Percentiles rank a stretch among this genome's conserved stretches.
Evolutionary conservation across 37 sponge, comb jelly and placozoan species (phyloP).

Genomic region (Halichondria panicea): DNA sequence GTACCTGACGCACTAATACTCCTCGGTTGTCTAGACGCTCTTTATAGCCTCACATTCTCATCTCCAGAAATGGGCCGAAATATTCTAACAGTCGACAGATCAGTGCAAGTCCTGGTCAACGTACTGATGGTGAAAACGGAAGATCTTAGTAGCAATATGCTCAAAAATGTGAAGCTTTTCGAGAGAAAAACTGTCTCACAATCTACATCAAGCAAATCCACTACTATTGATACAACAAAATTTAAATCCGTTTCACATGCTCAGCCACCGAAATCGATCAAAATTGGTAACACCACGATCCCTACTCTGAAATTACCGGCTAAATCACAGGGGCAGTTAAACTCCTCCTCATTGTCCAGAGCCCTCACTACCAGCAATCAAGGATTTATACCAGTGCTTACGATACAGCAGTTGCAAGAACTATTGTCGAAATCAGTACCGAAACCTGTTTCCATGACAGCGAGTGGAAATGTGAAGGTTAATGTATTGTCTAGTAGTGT

Average conservation of each 20-base stretch:
- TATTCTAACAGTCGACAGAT: not conserved
- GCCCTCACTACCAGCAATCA: not conserved
- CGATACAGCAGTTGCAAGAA: conserved; percentile 2
- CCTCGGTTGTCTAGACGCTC: conserved; percentile 25
- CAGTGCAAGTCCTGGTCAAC: conserved; percentile 1
- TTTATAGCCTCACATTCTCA: conserved; percentile 47
- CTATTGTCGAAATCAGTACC: not conserved
- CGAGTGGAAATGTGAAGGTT: too few relatives aligned
- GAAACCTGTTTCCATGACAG: too few relatives aligned
- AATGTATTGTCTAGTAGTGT: too few relatives aligned
- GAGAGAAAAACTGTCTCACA: not conserved
- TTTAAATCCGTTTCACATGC: too few relatives aligned
- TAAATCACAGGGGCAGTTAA: too few relatives aligned
- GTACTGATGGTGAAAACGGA: not conserved
- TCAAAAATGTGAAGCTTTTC: too few relatives aligned
- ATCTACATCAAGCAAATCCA: not conserved
- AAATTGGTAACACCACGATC: conserved; percentile 11
- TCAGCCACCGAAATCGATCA: too few relatives aligned
- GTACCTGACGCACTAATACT: conserved; percentile 45
- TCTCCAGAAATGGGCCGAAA: conserved; percentile 8
- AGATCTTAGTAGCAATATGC: too few relatives aligned
- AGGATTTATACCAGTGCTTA: not conserved
- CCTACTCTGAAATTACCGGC: not conserved
- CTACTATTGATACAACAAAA: too few relatives aligned
- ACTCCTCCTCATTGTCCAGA: not conserved